These are phyloP conservation scores for Copidosoma floridanum DNA, from an alignment of 1,140 invertebrate genomes.

Conservation along the genomic window DNA sequence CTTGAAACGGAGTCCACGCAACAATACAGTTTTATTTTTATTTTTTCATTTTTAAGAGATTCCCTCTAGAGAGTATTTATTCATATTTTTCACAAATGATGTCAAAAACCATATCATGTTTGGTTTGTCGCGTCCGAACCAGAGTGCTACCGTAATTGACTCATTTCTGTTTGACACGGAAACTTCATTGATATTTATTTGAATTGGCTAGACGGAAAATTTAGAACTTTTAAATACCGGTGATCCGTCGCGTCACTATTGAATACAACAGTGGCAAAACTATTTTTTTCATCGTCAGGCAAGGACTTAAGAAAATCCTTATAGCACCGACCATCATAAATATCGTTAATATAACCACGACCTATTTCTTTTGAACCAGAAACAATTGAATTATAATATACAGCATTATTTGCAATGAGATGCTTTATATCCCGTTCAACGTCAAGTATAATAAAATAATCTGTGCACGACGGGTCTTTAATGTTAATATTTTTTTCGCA, in stretches of 20 bases:
- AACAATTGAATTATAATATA: too few relatives aligned
- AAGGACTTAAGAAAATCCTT: too few relatives aligned
- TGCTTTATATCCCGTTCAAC: too few relatives aligned
- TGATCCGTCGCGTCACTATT: conserved; percentile 5
- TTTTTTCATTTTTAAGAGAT: background rate
- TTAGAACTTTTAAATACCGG: background rate
- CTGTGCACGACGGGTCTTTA: too few relatives aligned
- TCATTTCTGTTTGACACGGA: background rate
- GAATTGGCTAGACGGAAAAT: background rate
- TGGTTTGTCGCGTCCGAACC: conserved; percentile 12
- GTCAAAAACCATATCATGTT: conserved; percentile 1
- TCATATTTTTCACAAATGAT: background rate
- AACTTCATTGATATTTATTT: conserved; percentile 4
- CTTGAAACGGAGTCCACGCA: conserved; percentile 3
- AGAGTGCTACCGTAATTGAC: background rate
- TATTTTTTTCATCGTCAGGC: too few relatives aligned
- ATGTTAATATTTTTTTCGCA: too few relatives aligned
- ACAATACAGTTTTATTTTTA: background rate
- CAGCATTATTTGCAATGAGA: too few relatives aligned
- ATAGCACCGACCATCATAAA: too few relatives aligned
- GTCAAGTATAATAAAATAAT: too few relatives aligned
- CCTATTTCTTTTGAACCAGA: too few relatives aligned
- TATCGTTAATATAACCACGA: too few relatives aligned
- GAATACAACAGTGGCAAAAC: conserved; percentile 1
- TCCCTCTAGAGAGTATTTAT: background rate